phyloP scores from a whole-genome alignment of 2,888 invertebrate genomes.

The Lottia scabra region DNA sequence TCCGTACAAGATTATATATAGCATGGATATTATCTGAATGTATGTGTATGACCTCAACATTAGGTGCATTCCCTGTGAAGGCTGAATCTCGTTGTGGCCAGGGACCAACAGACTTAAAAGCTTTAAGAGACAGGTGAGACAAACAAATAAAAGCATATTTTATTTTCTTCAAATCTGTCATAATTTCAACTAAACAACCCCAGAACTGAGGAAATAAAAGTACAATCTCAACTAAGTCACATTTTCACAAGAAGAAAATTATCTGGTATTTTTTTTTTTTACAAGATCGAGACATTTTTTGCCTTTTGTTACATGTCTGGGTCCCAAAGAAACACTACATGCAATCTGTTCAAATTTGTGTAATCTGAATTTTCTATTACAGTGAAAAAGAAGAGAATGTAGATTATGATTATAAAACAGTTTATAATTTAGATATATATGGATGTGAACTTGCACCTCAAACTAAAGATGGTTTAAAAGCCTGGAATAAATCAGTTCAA shows the following conservation, averaged over 20 bases:
- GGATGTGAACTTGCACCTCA: conserved; percentile 86
- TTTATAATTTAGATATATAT: conserved; percentile 81
- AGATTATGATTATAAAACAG: conserved; percentile 73
- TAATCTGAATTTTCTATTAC: background rate
- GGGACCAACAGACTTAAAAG: conserved; percentile 79
- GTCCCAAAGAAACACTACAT: background rate
- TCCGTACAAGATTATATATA: conserved; percentile 89
- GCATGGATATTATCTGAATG: conserved; percentile 92
- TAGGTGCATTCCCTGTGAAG: conserved; percentile 89
- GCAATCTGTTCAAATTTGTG: background rate
- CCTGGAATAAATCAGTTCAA: conserved; percentile 96
- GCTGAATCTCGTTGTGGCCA: conserved; percentile 80
- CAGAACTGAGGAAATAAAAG: too few species aligned
- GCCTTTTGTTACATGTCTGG: too few species aligned
- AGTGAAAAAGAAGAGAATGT: conserved; percentile 14
- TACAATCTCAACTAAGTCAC: too few species aligned
- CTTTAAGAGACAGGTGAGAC: conserved; percentile 55
- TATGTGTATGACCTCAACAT: conserved; percentile 89
- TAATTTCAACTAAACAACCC: too few species aligned
- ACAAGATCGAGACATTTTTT: too few species aligned
- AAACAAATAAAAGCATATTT: too few species aligned
- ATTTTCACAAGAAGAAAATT: too few species aligned
- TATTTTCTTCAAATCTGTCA: too few species aligned
- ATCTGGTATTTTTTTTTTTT: too few species aligned
- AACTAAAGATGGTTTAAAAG: conserved; percentile 88